Percentiles rank a stretch among this genome's conserved stretches.
These are phyloP conservation scores for Dilophus febrilis DNA, from an alignment of 2,888 invertebrate species.

Conservation along the genomic window DNA sequence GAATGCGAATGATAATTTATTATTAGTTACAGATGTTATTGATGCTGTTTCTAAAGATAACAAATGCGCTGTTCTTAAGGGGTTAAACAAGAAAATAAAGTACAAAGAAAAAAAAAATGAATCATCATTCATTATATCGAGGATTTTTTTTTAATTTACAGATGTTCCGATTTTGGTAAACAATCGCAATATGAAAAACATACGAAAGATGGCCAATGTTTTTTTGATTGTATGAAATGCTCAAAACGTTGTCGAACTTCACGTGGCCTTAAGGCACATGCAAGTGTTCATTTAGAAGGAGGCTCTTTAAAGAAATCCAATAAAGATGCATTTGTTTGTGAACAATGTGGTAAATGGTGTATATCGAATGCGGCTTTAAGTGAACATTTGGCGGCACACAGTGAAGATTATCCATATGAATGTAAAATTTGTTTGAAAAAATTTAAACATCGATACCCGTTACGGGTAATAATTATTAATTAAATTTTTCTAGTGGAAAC, in stretches of 20 bases:
- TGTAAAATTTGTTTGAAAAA: slow-evolving; percentile 26
- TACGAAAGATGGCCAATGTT: slow-evolving; percentile 1
- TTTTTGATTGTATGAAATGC: slow-evolving; percentile 9
- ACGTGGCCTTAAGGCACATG: slow-evolving; percentile 13
- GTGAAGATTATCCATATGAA: slow-evolving; percentile 29
- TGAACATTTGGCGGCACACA: slow-evolving; percentile 33
- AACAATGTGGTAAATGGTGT: slow-evolving; percentile 31
- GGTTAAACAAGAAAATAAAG: too few relatives aligned
- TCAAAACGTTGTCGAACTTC: slow-evolving; percentile 11
- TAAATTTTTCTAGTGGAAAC: background rate
- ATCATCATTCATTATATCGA: too few relatives aligned
- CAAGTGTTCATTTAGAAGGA: slow-evolving; percentile 15
- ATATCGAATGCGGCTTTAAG: slow-evolving; percentile 32
- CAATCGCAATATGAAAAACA: slow-evolving; percentile 7
- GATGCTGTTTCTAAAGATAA: too few relatives aligned
- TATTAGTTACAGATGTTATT: too few relatives aligned
- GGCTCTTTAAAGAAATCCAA: slow-evolving; percentile 18
- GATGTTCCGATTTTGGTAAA: slow-evolving; percentile 4
- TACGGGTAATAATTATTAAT: slow-evolving; percentile 16
- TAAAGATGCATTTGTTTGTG: slow-evolving; percentile 30
- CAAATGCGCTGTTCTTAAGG: too few relatives aligned
- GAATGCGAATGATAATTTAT: too few relatives aligned
- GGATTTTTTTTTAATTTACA: too few relatives aligned
- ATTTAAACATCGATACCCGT: slow-evolving; percentile 24
- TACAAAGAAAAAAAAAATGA: too few relatives aligned